Conservation (phyloP, 1,140 invertebrate genomes). For the Drosophila pruinosa region DNA sequence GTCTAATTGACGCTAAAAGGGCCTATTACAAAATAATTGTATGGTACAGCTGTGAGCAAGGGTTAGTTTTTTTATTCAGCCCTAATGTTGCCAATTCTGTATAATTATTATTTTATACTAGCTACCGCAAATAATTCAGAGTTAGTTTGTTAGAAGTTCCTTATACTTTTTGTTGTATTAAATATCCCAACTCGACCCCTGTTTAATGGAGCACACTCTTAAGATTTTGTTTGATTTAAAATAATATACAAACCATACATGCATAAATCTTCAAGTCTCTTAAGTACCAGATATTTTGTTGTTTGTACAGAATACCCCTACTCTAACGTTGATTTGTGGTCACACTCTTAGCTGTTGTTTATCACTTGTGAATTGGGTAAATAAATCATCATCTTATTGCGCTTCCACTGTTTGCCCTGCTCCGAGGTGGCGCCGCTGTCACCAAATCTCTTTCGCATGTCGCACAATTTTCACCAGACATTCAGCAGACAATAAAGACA, state of each 20-base stretch:
- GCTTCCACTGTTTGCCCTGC: slow-evolving; percentile 18
- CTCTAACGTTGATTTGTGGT: neutral
- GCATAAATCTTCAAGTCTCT: neutral
- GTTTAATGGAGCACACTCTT: neutral
- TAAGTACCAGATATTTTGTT: neutral
- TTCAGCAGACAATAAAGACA: slow-evolving; percentile 57
- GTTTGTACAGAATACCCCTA: neutral
- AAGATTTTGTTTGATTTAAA: too few species aligned
- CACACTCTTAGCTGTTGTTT: neutral
- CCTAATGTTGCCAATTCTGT: too few species aligned
- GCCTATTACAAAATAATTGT: neutral
- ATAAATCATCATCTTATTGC: slow-evolving; percentile 37
- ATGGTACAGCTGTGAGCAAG: neutral
- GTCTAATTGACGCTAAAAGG: too few species aligned
- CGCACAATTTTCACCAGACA: slow-evolving; percentile 67
- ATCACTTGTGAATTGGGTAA: slow-evolving; percentile 4
- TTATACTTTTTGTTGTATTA: too few species aligned
- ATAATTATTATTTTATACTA: too few species aligned
- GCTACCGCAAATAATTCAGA: too few species aligned
- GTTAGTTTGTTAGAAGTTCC: too few species aligned
- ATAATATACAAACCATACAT: too few species aligned
- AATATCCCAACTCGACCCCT: neutral
- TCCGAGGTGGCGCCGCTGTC: slow-evolving; percentile 49
- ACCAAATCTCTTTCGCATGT: slow-evolving; percentile 58
- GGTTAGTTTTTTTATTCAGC: too few species aligned